phyloP scores from a whole-genome alignment of 2,888 invertebrate species.

The Toxonevra muliebris region DNA sequence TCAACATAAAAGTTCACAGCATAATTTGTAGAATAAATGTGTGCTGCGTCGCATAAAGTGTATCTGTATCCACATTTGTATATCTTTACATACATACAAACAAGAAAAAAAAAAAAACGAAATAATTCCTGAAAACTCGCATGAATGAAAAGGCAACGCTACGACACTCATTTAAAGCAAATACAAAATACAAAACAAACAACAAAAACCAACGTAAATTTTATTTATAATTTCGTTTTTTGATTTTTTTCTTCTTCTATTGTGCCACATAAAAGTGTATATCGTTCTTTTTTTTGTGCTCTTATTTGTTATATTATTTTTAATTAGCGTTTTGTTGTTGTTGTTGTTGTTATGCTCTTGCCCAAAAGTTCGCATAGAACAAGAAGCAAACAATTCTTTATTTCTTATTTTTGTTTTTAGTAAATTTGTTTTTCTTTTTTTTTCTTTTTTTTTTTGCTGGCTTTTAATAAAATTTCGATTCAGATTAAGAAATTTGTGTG shows the following conservation, averaged over 20 bases:
- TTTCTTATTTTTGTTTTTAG: no score
- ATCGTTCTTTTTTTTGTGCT: neutral
- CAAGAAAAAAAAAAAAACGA: neutral
- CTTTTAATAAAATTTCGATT: no score
- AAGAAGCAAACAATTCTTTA: no score
- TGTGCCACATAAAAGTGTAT: neutral
- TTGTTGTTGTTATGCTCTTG: no score
- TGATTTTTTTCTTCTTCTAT: neutral
- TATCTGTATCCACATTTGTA: slow-evolving; percentile 14
- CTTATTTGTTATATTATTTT: neutral
- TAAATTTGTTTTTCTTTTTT: no score
- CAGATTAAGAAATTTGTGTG: neutral
- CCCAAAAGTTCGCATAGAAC: no score
- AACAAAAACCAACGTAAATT: no score
- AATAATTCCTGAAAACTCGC: neutral
- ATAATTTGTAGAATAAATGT: slow-evolving; percentile 5
- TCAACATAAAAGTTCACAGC: slow-evolving; percentile 17
- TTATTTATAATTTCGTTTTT: no score
- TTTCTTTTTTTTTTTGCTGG: no score
- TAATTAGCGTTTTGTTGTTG: no score
- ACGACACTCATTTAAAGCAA: neutral
- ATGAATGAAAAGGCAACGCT: slow-evolving; percentile 1
- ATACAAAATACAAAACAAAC: no score
- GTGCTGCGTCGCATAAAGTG: slow-evolving; percentile 23
- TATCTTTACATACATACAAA: slow-evolving; percentile 11